Evolutionary conservation across 2,888 invertebrate genomes (phyloP).

Genomic region (Oligia strigilis): DNA sequence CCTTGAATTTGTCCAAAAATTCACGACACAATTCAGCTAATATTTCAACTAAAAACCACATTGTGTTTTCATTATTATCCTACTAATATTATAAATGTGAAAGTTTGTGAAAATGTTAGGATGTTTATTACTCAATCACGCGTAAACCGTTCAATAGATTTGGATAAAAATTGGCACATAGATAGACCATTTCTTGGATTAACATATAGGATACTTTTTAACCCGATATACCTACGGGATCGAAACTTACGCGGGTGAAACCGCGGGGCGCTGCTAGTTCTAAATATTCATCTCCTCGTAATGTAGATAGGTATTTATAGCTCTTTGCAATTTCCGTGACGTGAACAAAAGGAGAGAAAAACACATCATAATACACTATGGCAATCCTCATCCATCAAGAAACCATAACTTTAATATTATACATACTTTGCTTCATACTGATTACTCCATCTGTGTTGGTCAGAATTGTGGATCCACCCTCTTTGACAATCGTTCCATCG

Average conservation of each 20-base stretch:
- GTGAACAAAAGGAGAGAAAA: not conserved
- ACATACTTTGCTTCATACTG: conserved; percentile 53
- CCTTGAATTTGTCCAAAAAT: not conserved
- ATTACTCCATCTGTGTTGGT: conserved; percentile 55
- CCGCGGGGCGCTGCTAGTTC: not conserved
- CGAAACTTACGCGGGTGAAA: no score
- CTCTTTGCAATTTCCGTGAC: not conserved
- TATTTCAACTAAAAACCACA: not conserved
- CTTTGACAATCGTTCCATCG: conserved; percentile 40
- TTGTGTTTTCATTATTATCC: not conserved
- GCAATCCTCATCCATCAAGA: not conserved
- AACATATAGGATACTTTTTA: no score
- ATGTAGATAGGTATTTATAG: not conserved
- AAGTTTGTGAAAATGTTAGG: no score
- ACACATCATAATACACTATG: not conserved
- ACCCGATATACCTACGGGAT: no score
- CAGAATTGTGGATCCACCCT: conserved; percentile 35
- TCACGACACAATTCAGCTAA: no score
- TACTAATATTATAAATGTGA: no score
- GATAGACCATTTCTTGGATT: no score
- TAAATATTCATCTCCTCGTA: not conserved
- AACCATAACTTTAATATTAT: not conserved
- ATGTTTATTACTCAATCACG: no score
- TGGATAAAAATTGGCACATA: no score
- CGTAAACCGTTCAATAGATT: no score